Base-by-base conservation (phyloP, 2,888 invertebrate species). In the Nebria salina region DNA sequence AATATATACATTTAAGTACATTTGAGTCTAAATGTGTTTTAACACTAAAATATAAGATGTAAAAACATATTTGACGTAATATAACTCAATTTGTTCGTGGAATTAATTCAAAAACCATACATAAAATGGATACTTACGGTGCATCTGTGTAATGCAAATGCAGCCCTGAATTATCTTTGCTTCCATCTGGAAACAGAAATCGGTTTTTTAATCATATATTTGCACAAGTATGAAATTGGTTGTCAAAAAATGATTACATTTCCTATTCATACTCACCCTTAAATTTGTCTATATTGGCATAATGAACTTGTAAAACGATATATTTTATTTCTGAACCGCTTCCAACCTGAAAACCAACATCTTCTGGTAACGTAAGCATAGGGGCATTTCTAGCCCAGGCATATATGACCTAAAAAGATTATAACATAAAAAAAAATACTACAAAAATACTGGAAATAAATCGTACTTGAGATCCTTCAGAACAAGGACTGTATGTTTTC, bases 371-470 rank as follows among this genome's bases (percentile, higher is more conserved):
- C 72, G 92, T 89, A 4, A 98, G 90, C 77, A 92, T 92, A 0
- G 97, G 97, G 0, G 98, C 98, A 87, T 98, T 96, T 84, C 95
- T 91, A 1, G 97, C 98, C 98, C 98, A 98, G 0, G 98, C 98
- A 88, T 98, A 98, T 9, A 98, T 92, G 77, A 98, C 94, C 95
- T 96, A 88, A 34, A 87, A 86, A 4, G 5, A 75, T 72, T n/a
- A 75, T 74, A 54, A 26, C 15, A 70, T 41, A 20, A 20, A 43
- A 20, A 75, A 74, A 43, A 25, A 70, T 54, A 65, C 64, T 43
- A 43, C 15, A 5, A 54, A 72, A 78, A 25, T 65, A 66, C 41
- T n/a, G 43, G 54, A 76, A 8, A 65, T 26, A 6, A 25, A 72
- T 84, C 85, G 86, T 87, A 93, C 94, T 91, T 95, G 94, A 1